These are phyloP conservation scores for Tupiocoris notatus DNA, from an alignment of 2,888 invertebrate genomes.

Conservation along the genomic window DNA sequence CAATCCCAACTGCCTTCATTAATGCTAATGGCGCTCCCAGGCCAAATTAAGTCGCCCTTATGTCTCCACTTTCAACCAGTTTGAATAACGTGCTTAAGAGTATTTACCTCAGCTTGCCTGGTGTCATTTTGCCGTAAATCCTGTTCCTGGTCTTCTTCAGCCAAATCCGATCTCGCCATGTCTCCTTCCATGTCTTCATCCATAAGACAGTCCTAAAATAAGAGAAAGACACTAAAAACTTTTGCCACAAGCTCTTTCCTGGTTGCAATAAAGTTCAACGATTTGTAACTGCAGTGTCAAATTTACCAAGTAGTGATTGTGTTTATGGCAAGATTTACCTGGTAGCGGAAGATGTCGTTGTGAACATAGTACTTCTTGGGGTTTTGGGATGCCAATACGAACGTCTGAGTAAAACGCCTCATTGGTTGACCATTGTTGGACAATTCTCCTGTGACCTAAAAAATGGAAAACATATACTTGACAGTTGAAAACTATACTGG, in stretches of 20 bases:
- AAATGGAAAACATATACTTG: not conserved
- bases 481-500: too few species aligned
- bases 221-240: too few species aligned
- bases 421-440: constrained; percentile 95
- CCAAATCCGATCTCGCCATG: constrained; percentile 61
- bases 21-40: too few species aligned
- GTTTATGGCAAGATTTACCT: constrained; percentile 64
- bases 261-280: too few species aligned
- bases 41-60: too few species aligned
- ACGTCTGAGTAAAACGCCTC: constrained; percentile 97
- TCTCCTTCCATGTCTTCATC: constrained; percentile 64
- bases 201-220: constrained; percentile 11
- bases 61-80: too few species aligned
- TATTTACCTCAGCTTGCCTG: constrained; percentile 26
- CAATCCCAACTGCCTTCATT: too few species aligned
- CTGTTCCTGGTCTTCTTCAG: constrained; percentile 60
- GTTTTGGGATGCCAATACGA: constrained; percentile 91
- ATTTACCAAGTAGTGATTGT: too few species aligned
- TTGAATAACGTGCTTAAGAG: not conserved
- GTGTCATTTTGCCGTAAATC: constrained; percentile 41
- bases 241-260: too few species aligned
- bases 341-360: constrained; percentile 98
- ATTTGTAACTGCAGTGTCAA: too few species aligned
- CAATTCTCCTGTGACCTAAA: constrained; percentile 84
- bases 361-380: constrained; percentile 98